These are phyloP conservation scores for Nannospalax galili DNA, from an alignment of 2,113 vertebrate species.

Conservation along the genomic window DNA sequence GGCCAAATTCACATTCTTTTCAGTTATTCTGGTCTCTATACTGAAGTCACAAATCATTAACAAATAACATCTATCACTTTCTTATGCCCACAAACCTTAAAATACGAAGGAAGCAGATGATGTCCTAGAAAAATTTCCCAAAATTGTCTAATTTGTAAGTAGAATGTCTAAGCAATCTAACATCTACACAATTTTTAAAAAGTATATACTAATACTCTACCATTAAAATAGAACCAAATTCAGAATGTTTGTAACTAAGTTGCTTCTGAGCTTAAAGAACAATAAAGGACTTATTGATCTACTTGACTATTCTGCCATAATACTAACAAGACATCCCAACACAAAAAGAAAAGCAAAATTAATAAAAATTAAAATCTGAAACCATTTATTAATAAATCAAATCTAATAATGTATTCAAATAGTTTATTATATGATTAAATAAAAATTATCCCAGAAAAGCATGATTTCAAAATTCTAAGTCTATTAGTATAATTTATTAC, in stretches of 20 bases:
- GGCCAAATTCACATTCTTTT: not conserved
- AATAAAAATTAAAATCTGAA: conserved; percentile 52
- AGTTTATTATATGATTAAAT: not conserved
- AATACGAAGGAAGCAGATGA: conserved; percentile 31
- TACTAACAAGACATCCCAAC: not conserved
- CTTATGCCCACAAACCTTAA: not conserved
- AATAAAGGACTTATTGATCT: not conserved
- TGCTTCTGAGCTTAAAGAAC: not conserved
- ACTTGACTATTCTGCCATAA: not conserved
- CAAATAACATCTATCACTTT: conserved; percentile 2
- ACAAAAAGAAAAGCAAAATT: conserved; percentile 5
- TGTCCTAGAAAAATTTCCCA: conserved; percentile 16
- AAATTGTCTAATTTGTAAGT: not conserved
- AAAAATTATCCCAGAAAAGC: conserved; percentile 28
- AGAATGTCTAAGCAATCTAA: not conserved
- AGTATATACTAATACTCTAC: not conserved
- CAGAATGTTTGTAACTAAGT: not conserved
- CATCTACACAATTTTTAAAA: not conserved
- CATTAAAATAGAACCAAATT: conserved; percentile 15
- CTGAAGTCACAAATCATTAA: not conserved
- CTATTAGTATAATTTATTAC: not conserved
- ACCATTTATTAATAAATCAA: not conserved
- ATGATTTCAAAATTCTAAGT: conserved; percentile 15
- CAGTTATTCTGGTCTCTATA: not conserved
- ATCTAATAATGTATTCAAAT: not conserved